phyloP scores from a whole-genome alignment of 2,888 invertebrate genomes.

The Acrobasis repandana region DNA sequence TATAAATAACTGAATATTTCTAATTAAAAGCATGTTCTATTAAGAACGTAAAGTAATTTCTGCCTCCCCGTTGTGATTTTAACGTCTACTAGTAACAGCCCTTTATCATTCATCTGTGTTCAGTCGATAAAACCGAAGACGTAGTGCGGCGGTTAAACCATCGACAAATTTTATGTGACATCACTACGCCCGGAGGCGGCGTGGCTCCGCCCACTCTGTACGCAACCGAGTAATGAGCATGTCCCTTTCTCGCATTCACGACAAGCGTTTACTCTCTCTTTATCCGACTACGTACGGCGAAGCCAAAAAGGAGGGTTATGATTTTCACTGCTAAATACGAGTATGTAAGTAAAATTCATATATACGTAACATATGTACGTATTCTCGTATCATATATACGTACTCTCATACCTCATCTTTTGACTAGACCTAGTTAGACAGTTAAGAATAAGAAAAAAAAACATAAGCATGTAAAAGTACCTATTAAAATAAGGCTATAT shows the following conservation, averaged over 20 bases:
- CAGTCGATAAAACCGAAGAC: slow-evolving; percentile 59
- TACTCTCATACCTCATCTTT: too few relatives aligned
- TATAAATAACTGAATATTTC: slow-evolving; percentile 40
- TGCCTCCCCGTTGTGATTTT: slow-evolving; percentile 66
- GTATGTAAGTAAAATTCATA: too few relatives aligned
- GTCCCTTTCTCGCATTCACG: slow-evolving; percentile 55
- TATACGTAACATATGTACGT: too few relatives aligned
- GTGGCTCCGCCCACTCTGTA: slow-evolving; percentile 54
- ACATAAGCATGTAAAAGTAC: too few relatives aligned
- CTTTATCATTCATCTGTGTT: slow-evolving; percentile 44
- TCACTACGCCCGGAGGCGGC: slow-evolving; percentile 59
- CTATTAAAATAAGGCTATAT: too few relatives aligned
- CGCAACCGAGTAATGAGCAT: slow-evolving; percentile 53
- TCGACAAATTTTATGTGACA: slow-evolving; percentile 68
- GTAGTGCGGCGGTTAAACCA: slow-evolving; percentile 50
- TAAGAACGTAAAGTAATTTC: slow-evolving; percentile 51
- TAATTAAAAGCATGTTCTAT: slow-evolving; percentile 71
- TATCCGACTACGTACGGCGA: not conserved
- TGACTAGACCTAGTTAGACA: too few relatives aligned
- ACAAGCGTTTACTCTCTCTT: not conserved
- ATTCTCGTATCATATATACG: too few relatives aligned
- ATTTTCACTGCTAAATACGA: too few relatives aligned
- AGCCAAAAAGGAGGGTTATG: not conserved
- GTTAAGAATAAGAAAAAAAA: too few relatives aligned
- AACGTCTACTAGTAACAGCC: slow-evolving; percentile 39